Evolutionary conservation across 2,113 vertebrate species (phyloP).

Genomic region (Sinocyclocheilus grahami): DNA sequence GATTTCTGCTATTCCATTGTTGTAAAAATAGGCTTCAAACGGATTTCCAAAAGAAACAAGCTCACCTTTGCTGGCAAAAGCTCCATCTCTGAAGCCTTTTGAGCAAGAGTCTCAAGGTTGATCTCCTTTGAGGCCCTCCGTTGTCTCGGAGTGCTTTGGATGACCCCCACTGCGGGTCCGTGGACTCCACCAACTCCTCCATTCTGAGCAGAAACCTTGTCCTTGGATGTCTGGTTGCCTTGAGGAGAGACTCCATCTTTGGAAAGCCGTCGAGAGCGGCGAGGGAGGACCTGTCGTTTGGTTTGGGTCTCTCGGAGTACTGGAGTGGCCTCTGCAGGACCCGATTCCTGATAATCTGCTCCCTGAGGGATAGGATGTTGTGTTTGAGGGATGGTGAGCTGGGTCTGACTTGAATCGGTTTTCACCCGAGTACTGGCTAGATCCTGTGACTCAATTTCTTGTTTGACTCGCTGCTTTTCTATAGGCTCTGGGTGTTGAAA

Average conservation of each 20-base stretch:
- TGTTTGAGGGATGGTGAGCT: conserved; percentile 52
- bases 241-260: conserved; percentile 86
- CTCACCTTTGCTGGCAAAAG: conserved; percentile 74
- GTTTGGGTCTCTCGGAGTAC: conserved; percentile 73
- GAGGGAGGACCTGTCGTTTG: conserved; percentile 73
- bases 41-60: not conserved
- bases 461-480: conserved; percentile 35
- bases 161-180: conserved; percentile 81
- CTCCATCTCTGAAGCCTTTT: conserved; percentile 93
- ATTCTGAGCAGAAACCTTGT: conserved; percentile 63
- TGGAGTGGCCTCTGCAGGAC: conserved; percentile 75
- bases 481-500: conserved; percentile 19
- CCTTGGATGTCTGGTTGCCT: conserved; percentile 62
- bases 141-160: conserved; percentile 85
- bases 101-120: conserved; percentile 92
- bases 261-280: conserved; percentile 93
- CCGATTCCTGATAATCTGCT: conserved; percentile 71
- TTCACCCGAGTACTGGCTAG: conserved; percentile 15
- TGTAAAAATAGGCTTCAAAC: conserved; percentile 1
- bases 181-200: conserved; percentile 71
- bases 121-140: conserved; percentile 91
- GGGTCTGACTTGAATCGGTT: conserved; percentile 28
- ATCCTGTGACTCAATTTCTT: conserved; percentile 17
- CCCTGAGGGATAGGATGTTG: conserved; percentile 66
- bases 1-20: not conserved